phyloP scores from a whole-genome alignment of 2,797 vertebrate genomes.

The Chloroceryle amazona region DNA sequence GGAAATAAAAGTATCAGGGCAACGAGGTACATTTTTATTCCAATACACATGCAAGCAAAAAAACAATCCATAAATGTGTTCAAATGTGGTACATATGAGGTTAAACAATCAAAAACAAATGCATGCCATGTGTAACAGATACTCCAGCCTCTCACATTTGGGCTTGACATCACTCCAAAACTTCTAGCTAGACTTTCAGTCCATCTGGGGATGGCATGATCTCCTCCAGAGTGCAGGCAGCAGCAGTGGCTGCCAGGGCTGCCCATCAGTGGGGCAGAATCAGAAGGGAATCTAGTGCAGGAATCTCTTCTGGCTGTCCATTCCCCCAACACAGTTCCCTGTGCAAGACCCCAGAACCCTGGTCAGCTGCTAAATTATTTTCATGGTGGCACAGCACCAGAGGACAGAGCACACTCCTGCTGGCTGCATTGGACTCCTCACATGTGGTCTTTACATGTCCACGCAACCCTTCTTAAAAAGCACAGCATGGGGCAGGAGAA shows the following conservation, averaged over 20 bases:
- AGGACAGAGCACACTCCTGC: background rate
- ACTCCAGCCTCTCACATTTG: background rate
- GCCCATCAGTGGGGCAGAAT: accelerated
- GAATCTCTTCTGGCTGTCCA: background rate
- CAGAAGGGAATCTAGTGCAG: background rate
- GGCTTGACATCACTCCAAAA: background rate
- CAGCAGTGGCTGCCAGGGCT: accelerated
- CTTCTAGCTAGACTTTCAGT: background rate
- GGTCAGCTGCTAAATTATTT: background rate
- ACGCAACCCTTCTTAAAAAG: background rate
- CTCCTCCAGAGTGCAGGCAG: background rate
- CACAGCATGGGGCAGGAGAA: background rate
- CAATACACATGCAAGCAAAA: background rate
- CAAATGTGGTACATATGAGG: background rate
- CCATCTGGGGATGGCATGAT: background rate
- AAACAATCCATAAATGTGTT: background rate
- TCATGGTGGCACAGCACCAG: background rate
- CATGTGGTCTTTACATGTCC: background rate
- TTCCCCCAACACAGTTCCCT: background rate
- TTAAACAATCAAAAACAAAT: background rate
- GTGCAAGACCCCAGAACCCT: background rate
- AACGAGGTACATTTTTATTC: background rate
- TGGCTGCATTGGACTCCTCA: background rate
- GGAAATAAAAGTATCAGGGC: background rate
- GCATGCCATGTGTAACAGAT: background rate